phyloP scores from a whole-genome alignment of 2,797 vertebrate genomes.

The Lindbergichthys nudifrons region DNA sequence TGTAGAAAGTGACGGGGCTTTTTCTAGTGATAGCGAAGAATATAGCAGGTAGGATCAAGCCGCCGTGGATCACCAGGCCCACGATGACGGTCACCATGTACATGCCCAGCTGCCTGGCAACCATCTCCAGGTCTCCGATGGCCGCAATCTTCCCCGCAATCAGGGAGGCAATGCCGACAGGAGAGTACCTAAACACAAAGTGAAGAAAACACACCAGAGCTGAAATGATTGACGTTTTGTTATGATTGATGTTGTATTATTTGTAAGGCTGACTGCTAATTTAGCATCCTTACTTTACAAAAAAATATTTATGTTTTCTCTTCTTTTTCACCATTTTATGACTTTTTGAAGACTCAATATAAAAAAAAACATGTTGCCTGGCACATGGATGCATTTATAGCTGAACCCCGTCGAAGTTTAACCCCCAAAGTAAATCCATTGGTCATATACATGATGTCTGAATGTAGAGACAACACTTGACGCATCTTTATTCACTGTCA shows the following conservation, averaged over 20 bases:
- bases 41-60: conserved; percentile 87
- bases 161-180: conserved; percentile 88
- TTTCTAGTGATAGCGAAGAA: conserved; percentile 87
- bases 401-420: not conserved
- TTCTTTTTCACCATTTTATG: not conserved
- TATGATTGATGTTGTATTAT: not conserved
- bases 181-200: conserved; percentile 86
- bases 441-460: too few species aligned
- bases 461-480: conserved; percentile 3
- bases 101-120: conserved; percentile 89
- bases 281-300: too few species aligned
- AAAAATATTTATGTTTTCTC: too few species aligned
- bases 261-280: not conserved
- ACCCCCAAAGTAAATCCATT: too few species aligned
- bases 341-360: not conserved
- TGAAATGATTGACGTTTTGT: not conserved
- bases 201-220: not conserved
- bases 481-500: conserved; percentile 36
- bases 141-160: conserved; percentile 89
- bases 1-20: conserved; percentile 86
- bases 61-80: conserved; percentile 88
- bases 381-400: not conserved
- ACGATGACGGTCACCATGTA: conserved; percentile 91
- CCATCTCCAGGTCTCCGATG: conserved; percentile 86
- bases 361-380: not conserved